Evolutionary conservation across 2,113 vertebrate species (phyloP), one percentile per base, ranked within the genome.

Genomic region (Delphinus delphis): DNA sequence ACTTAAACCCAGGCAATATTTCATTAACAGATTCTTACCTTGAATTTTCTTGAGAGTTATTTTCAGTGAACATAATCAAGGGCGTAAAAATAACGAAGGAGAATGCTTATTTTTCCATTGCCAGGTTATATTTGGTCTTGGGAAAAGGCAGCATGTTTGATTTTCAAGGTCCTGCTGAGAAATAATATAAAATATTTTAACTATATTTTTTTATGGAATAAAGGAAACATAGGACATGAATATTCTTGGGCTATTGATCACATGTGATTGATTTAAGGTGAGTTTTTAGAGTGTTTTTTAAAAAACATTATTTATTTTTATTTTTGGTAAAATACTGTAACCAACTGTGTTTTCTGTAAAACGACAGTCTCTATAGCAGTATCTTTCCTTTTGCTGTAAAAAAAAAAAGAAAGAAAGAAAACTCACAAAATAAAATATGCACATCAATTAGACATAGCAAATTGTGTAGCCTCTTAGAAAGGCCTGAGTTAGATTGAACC

Each of bases 401-500:
- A 55, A 88, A 96, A 90, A 96, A 96, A 91, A 18, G 83, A 80
- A 38, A 38, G 38, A 96, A 87, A 96, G 93, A 91, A 58, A 88
- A 82, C 12, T 38, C 9, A 90, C 23, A 13, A 88, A 91, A 76
- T 89, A 95, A 96, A 97, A 94, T 73, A 88, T 38, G 76, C 70
- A 96, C 33, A 89, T 94, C 93, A 53, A 41, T 95, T 95, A 88
- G 79, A 65, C 3, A 91, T 95, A 50, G 96, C 14, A 0, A 96
- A 98, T 97, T 98, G 58, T 0, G 1, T 67, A 98, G 95, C 96
- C 0, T 88, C 93, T 98, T 95, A 93, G 63, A 97, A 98, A 95
- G 96, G 87, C 87, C 95, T 93, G 83, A 94, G 96, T 98, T 95
- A 98, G 96, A 94, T 88, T 96, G 96, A 50, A n/a, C 70, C 83